Percentiles rank a stretch among this genome's conserved stretches.
Evolutionary conservation across 1,140 invertebrate genomes (phyloP).

Genomic region (Babylonia areolata): DNA sequence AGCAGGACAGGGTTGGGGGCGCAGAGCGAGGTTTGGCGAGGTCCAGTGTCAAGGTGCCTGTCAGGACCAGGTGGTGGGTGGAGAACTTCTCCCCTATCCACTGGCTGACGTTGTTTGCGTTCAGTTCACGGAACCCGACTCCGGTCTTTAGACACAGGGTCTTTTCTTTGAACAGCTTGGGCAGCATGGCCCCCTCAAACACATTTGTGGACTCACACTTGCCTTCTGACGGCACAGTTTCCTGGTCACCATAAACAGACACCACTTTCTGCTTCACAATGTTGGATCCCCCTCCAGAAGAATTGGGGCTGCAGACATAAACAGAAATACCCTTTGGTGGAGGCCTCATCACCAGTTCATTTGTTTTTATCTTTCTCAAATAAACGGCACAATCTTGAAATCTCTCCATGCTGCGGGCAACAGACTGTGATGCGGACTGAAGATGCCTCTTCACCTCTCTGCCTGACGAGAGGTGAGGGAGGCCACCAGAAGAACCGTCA

Average conservation of each 20-base stretch:
- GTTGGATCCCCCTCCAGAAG: background rate
- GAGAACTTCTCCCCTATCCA: background rate
- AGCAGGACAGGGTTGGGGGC: background rate
- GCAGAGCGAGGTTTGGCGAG: too few species aligned
- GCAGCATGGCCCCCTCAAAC: conserved; percentile 17
- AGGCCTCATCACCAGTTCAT: background rate
- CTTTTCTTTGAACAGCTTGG: background rate
- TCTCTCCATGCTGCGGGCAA: too few species aligned
- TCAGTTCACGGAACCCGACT: background rate
- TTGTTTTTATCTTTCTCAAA: background rate
- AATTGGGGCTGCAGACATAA: background rate
- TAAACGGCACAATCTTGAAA: background rate
- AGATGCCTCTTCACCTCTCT: background rate
- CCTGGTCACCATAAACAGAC: background rate
- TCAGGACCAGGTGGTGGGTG: background rate
- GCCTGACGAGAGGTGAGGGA: background rate
- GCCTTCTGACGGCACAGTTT: background rate
- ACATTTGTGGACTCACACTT: background rate
- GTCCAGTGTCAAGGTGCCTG: background rate
- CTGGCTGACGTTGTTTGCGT: background rate
- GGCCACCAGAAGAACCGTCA: too few species aligned
- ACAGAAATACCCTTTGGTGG: background rate
- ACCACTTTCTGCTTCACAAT: background rate
- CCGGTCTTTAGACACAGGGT: conserved; percentile 3
- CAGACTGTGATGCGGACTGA: background rate